Evolutionary conservation across 2,888 invertebrate species (phyloP), one percentile per base, ranked within the genome.

Genomic region (Herminia tarsipennalis): DNA sequence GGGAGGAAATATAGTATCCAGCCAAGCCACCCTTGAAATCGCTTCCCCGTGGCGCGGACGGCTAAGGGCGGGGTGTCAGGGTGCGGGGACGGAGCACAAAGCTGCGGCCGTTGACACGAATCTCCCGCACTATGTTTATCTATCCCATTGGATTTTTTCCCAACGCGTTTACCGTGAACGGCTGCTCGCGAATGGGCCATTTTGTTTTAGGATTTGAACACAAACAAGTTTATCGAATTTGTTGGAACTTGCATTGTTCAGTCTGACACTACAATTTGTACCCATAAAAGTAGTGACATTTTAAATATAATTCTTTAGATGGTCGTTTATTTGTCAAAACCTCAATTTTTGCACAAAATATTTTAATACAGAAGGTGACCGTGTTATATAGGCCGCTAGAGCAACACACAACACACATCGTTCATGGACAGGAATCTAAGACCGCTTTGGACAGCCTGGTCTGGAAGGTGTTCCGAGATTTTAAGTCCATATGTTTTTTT

Each of bases 81-180:
- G 66, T 47, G 64, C 65, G 54, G 70, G 70, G 75, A 56, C 47
- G 63, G 66, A 69, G 73, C 58, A 78, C 77, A 80, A 77, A 73
- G 75, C 79, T 70, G 78, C 82, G 89, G 89, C 86, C 89, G 83
- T 90, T 90, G 89, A 90, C 90, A 87, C 88, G 83, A 82, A 83
- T 86, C 86, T 83, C 81, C 76, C 76, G 74, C 73, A 67, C 78
- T 76, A 72, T 88, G 88, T 90, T 88, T 90, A 82, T 82, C 78
- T 85, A 86, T 83, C 78, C 73, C 72, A 80, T 80, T 75, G 78
- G 83, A 78, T 84, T 86, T 85, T 86, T 86, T 83, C 81, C 79
- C 81, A 76, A 81, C 70, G 74, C 76, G 78, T 80, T 79, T 72
- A 75, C 75, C 72, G 72, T 74, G 74, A 78, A 77, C 76, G 79